Conservation (phyloP, 1,140 invertebrate genomes). For the Conus betulinus region DNA sequence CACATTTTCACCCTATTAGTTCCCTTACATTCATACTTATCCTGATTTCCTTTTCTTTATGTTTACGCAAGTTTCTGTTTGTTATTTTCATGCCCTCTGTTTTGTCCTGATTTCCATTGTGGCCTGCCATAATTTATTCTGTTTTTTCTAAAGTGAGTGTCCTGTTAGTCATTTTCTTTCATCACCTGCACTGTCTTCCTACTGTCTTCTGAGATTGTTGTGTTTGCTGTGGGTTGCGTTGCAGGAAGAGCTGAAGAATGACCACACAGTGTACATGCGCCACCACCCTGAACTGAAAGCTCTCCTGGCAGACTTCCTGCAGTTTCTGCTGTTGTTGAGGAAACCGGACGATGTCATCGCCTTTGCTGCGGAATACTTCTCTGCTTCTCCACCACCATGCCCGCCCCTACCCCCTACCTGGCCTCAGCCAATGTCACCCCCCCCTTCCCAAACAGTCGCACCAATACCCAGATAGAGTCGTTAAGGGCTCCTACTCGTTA, state of each 20-base stretch:
- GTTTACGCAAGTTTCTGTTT: too few relatives aligned
- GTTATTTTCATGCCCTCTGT: too few relatives aligned
- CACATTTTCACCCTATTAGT: too few relatives aligned
- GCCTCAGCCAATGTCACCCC: slow-evolving; percentile 66
- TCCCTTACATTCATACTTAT: too few relatives aligned
- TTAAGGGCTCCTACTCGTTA: slow-evolving; percentile 63
- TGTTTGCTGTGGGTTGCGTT: slow-evolving; percentile 42
- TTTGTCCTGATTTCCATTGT: too few relatives aligned
- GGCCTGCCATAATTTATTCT: not conserved
- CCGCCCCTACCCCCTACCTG: slow-evolving; percentile 63
- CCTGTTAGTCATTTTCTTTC: not conserved
- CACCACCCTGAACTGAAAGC: slow-evolving; percentile 74
- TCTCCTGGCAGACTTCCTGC: slow-evolving; percentile 74
- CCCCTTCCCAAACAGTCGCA: slow-evolving; percentile 66
- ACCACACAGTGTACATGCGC: slow-evolving; percentile 72
- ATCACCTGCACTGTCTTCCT: not conserved
- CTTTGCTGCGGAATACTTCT: slow-evolving; percentile 75
- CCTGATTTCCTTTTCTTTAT: too few relatives aligned
- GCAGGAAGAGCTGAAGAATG: slow-evolving; percentile 73
- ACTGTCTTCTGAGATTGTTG: not conserved
- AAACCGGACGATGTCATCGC: slow-evolving; percentile 74
- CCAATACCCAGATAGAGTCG: slow-evolving; percentile 71
- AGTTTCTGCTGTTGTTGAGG: slow-evolving; percentile 73
- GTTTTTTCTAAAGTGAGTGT: not conserved
- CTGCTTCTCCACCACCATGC: slow-evolving; percentile 73